These are phyloP conservation scores for Drosophila lowei DNA, from an alignment of 1,140 invertebrate genomes.

Conservation along the genomic window DNA sequence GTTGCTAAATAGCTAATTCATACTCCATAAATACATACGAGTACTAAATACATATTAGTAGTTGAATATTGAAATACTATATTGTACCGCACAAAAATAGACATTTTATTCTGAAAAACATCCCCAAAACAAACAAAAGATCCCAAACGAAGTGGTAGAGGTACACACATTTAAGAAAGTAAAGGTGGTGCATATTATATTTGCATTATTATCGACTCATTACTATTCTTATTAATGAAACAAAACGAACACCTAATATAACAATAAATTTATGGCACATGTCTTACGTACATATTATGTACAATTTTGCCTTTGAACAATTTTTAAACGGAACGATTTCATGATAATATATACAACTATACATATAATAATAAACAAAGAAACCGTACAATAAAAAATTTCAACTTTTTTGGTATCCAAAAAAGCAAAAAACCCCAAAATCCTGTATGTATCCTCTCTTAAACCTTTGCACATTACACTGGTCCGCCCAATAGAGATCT, in stretches of 20 bases:
- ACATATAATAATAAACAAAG: slow-evolving; percentile 51
- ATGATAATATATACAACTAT: slow-evolving; percentile 56
- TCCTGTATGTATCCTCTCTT: not conserved
- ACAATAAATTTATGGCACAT: slow-evolving; percentile 57
- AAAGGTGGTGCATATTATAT: too few relatives aligned
- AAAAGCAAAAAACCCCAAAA: slow-evolving; percentile 60
- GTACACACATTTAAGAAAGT: too few relatives aligned
- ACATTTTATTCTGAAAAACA: too few relatives aligned
- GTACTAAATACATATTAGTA: slow-evolving; percentile 10
- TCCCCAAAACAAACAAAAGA: too few relatives aligned
- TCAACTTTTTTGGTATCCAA: slow-evolving; percentile 77
- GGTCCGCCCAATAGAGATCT: too few relatives aligned
- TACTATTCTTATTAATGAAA: too few relatives aligned
- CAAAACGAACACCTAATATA: slow-evolving; percentile 34
- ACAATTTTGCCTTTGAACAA: slow-evolving; percentile 74
- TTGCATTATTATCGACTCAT: too few relatives aligned
- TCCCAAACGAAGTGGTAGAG: too few relatives aligned
- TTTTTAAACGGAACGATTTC: slow-evolving; percentile 66
- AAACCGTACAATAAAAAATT: slow-evolving; percentile 71
- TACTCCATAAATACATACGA: slow-evolving; percentile 12
- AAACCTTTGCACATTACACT: too few relatives aligned
- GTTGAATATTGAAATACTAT: too few relatives aligned
- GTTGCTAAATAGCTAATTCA: slow-evolving; percentile 6
- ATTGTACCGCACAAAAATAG: too few relatives aligned
- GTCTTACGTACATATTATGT: slow-evolving; percentile 51